A percentile compares a stretch with the other conserved stretches of the same genome.
Conservation (phyloP, 2,888 invertebrate genomes). For the Ochropleura plecta region DNA sequence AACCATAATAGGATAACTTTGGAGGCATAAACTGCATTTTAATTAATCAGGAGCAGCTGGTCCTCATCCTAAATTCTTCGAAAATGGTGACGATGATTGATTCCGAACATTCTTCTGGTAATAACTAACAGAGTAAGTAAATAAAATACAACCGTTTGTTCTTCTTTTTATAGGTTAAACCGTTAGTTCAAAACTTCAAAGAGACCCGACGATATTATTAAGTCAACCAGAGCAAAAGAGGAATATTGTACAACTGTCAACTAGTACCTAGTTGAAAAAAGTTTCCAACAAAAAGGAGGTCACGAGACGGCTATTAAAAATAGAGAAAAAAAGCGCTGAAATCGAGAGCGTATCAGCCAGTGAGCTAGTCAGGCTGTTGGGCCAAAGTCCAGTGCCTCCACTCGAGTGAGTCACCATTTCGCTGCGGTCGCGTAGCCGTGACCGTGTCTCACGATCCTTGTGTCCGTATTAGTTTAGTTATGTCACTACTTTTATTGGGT, state of each 20-base stretch:
- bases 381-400: conserved; percentile 63
- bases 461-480: conserved; percentile 56
- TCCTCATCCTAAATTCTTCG: not conserved
- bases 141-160: conserved; percentile 14
- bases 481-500: conserved; percentile 57
- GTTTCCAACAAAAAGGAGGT: conserved; percentile 65
- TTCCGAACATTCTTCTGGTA: too few relatives aligned
- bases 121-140: conserved; percentile 1
- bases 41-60: not conserved
- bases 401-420: conserved; percentile 59
- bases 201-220: conserved; percentile 10
- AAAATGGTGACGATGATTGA: not conserved
- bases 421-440: conserved; percentile 59
- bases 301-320: conserved; percentile 60
- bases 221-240: conserved; percentile 39
- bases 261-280: conserved; percentile 48
- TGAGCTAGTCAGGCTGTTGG: conserved; percentile 45
- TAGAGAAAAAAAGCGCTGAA: conserved; percentile 57
- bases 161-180: conserved; percentile 23
- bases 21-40: too few relatives aligned
- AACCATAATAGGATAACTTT: not conserved
- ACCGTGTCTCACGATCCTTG: conserved; percentile 66
- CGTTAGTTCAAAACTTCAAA: conserved; percentile 31
- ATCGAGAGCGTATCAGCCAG: conserved; percentile 68
- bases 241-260: conserved; percentile 50